Evolutionary conservation across 2,888 invertebrate species (phyloP).

Genomic region (Lucinisca nassula): DNA sequence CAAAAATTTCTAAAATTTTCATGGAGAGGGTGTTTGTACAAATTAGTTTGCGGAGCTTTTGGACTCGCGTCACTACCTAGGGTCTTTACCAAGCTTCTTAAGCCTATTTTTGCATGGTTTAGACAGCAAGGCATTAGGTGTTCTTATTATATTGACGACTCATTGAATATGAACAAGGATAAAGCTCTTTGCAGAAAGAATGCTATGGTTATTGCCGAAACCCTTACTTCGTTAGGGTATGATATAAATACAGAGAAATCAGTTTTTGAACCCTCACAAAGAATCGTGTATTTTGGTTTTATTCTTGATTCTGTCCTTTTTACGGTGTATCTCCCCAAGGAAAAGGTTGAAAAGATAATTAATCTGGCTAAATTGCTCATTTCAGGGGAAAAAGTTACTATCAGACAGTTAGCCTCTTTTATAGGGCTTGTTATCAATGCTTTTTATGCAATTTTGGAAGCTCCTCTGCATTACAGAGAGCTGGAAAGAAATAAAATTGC

Average conservation of each 20-base stretch:
- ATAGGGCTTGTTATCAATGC: slow-evolving; percentile 29
- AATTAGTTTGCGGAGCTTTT: slow-evolving; percentile 43
- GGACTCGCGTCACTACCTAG: slow-evolving; percentile 46
- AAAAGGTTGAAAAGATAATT: slow-evolving; percentile 43
- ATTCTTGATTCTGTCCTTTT: slow-evolving; percentile 47
- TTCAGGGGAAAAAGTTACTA: neutral
- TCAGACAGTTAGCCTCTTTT: slow-evolving; percentile 39
- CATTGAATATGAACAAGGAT: slow-evolving; percentile 37
- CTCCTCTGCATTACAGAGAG: slow-evolving; percentile 43
- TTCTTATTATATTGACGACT: slow-evolving; percentile 62
- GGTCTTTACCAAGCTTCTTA: slow-evolving; percentile 59
- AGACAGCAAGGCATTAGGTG: slow-evolving; percentile 47
- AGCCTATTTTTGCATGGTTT: slow-evolving; percentile 41
- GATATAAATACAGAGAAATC: slow-evolving; percentile 49
- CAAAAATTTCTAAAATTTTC: slow-evolving; percentile 32
- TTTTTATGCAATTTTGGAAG: slow-evolving; percentile 42
- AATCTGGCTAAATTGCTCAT: slow-evolving; percentile 17
- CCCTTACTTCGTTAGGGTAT: slow-evolving; percentile 43
- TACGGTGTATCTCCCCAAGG: slow-evolving; percentile 44
- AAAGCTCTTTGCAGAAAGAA: slow-evolving; percentile 16
- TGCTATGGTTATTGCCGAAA: slow-evolving; percentile 20
- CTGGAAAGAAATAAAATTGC: slow-evolving; percentile 41
- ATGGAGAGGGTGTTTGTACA: slow-evolving; percentile 31
- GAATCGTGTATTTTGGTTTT: slow-evolving; percentile 47
- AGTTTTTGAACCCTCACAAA: slow-evolving; percentile 33